Evolutionary conservation across 1,140 invertebrate species (phyloP), one percentile per base, ranked within the genome.

Genomic region (Lysiphlebus fabarum): DNA sequence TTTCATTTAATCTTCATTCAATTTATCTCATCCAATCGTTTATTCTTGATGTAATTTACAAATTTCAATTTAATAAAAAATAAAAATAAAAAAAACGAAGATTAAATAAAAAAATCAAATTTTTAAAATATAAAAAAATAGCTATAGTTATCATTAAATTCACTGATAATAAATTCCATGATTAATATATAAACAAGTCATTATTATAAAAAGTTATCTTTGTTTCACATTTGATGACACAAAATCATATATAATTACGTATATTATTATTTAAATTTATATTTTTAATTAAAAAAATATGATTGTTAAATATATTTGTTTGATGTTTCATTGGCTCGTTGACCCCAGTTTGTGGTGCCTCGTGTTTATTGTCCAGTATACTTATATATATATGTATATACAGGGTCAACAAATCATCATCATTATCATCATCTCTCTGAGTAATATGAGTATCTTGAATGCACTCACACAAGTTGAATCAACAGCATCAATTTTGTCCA

Each of bases 281-380:
- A 10, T 51, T 36, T 37, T 51, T 26, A 51, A n/a, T 7, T 12
- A 51, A 12, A 8, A 38, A 5, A 36, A 51, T 36, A 40, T 11
- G 10, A 40, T 26, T 26, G 17, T 26, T 26, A 11, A 49, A 51
- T 51, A 51, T 49, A 33, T 11, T 3, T 6, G 49, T 33, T 37
- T 38, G 34, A 37, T 37, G 49, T 38, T 51, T 51, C 38, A 51
- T 51, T 36, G 49, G 49, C 49, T 38, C 49, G 49, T 51, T 51
- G 49, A 51, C 49, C 49, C 49, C 37, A 51, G 49, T 36, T 38
- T 34, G 49, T 36, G 49, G 49, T 51, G 49, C 14, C 49, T 51
- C 49, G 49, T 51, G n/a, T 36, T 37, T 12, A 34, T 51, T 36
- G 17, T 26, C 17, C 17, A 26, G 17, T 26, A 4, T n/a, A n/a